Base-by-base conservation (phyloP, 2,888 invertebrate genomes). In the Barypeithes pellucidus region DNA sequence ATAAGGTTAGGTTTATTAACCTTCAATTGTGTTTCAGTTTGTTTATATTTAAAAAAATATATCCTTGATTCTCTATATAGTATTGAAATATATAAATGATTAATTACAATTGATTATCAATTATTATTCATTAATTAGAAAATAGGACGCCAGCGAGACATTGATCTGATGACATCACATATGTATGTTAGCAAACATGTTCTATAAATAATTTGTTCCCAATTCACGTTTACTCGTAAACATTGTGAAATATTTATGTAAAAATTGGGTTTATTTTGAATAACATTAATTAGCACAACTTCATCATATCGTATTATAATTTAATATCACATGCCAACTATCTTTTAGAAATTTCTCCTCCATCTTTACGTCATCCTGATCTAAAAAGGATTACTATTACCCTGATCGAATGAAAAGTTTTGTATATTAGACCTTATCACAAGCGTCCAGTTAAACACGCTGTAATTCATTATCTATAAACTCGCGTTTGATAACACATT, bases 131-230 rank as follows among this genome's bases (percentile, higher is more conserved):
- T 29, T 29, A 29, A 29, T 29, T 29, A 29, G 29, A 5, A 7
- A 9, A 29, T 39, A 41, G 59, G 39, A 5, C 59, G 7, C 11
- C 39, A 59, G 9, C 59, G 39, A 16, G 16, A 18, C 36, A 59
- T 59, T 59, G 59, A 39, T 20, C 59, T 39, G 36, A 16, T 59
- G 41, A 20, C 41, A 39, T 39, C 39, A 59, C n/a, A 3, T 16
- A 45, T 22, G 61, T 43, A 22, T 24, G 45, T 43, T 45, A 24
- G 20, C 45, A 61, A 61, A 61, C 41, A 61, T 5, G 16, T 43
- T 43, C 16, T 43, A 18, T 22, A 29, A 41, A 18, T 43, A 43
- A n/a, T 24, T 24, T 24, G 20, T 14, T 61, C 24, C 14, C 29
- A 36, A 29, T 22, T 24, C n/a, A 1, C 11, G 43, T 45, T 61